A percentile compares a stretch with the other conserved stretches of the same genome.
phyloP scores from a whole-genome alignment of 2,888 invertebrate genomes.

The Latrodectus hesperus region DNA sequence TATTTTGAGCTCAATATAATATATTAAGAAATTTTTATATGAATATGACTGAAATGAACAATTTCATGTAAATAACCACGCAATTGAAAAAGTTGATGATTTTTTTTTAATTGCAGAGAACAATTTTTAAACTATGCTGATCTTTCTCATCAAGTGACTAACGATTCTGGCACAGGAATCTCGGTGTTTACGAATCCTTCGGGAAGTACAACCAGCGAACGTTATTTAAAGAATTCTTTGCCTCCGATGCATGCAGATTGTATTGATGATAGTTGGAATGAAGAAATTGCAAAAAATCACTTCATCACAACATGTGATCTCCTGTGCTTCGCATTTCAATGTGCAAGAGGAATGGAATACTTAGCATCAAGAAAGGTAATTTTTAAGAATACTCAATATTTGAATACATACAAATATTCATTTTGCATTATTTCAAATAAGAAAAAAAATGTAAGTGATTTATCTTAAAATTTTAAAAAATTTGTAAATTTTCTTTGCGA shows the following conservation, averaged over 20 bases:
- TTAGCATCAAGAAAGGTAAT: slow-evolving; percentile 88
- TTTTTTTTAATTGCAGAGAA: slow-evolving; percentile 22
- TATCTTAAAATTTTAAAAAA: too few species aligned
- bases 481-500: too few species aligned
- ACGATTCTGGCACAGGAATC: slow-evolving; percentile 45
- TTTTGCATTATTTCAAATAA: too few species aligned
- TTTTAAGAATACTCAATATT: too few species aligned
- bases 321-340: slow-evolving; percentile 93
- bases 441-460: too few species aligned
- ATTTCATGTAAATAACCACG: too few species aligned
- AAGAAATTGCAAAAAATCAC: slow-evolving; percentile 18
- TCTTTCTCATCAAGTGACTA: slow-evolving; percentile 25
- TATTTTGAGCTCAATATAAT: too few species aligned
- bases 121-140: slow-evolving; percentile 60
- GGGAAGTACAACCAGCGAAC: slow-evolving; percentile 23
- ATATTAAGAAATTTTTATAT: too few species aligned
- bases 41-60: too few species aligned
- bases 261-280: slow-evolving; percentile 1
- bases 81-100: too few species aligned
- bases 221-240: slow-evolving; percentile 24
- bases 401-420: too few species aligned
- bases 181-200: slow-evolving; percentile 43
- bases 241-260: background rate
- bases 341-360: slow-evolving; percentile 96
- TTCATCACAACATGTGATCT: slow-evolving; percentile 83